These are phyloP conservation scores for Amorpha juglandis DNA, from an alignment of 2,888 invertebrate genomes.

Conservation along the genomic window DNA sequence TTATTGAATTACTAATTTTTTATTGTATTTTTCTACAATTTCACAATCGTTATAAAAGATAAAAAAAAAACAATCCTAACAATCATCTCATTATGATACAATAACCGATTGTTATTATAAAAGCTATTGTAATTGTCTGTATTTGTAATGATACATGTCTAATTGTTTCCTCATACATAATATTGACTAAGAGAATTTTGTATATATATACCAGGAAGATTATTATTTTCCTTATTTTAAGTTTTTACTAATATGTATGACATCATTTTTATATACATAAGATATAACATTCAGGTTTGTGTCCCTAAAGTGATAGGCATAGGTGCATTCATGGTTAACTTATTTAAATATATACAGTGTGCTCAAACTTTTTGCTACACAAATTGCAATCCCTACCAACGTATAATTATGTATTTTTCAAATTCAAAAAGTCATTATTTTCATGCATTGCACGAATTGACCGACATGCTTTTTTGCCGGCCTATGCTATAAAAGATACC, in stretches of 20 bases:
- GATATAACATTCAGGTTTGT: too few relatives aligned
- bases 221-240: background rate
- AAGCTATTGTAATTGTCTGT: conserved; percentile 12
- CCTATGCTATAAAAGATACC: too few relatives aligned
- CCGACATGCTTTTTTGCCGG: too few relatives aligned
- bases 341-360: too few relatives aligned
- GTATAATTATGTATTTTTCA: too few relatives aligned
- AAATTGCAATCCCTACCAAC: too few relatives aligned
- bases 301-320: too few relatives aligned
- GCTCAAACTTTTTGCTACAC: too few relatives aligned
- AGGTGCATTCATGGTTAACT: too few relatives aligned
- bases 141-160: conserved; percentile 57
- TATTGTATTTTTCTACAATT: conserved; percentile 1
- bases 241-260: background rate
- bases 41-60: conserved; percentile 10
- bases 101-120: conserved; percentile 17
- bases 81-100: conserved; percentile 7
- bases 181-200: conserved; percentile 33
- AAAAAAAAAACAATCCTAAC: background rate
- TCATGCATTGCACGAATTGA: too few relatives aligned
- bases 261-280: too few relatives aligned
- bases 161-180: conserved; percentile 62
- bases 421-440: too few relatives aligned
- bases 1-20: conserved; percentile 9
- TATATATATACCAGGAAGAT: background rate